Base-by-base conservation (phyloP, 2,888 invertebrate genomes). In the Melanophora roralis region DNA sequence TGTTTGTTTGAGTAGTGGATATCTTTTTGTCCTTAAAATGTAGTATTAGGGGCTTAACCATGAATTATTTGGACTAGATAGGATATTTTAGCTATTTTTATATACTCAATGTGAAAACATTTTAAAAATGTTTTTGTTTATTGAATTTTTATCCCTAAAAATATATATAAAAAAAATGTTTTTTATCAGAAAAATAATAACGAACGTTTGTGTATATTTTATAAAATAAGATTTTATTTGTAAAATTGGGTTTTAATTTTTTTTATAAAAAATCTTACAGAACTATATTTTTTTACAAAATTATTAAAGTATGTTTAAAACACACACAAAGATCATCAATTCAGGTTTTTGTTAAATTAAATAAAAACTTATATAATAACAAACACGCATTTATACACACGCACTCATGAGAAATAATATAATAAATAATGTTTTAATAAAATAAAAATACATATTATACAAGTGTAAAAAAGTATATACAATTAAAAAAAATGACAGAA, bases 241-340 rank as follows among this genome's bases (percentile, higher is more conserved):
- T 51, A 1, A 64, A 49, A 59, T 43, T 75, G 57, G 32, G 55
- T 57, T 21, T 72, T 32, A 55, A 55, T 64, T 43, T 40, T 57
- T 1, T 57, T 78, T 69, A 57, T n/a, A 43, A 40, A 43, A 74
- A 57, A 32, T 34, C 67, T 76, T 80, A 71, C 16, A 34, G 23
- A 69, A 74, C 47, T 62, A 75, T 57, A 36, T 34, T n/a, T 14
- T 79, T 62, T 60, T 79, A 71, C 47, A 23, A 75, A 43, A 72
- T 67, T 75, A 72, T 67, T 76, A 80, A 71, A 64, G 80, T 64
- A 68, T 80, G 80, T 72, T 51, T 68, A 80, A 76, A 80, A 80
- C 49, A 76, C 80, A 80, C 75, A 80, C 76, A 68, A 43, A 80
- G 75, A 80, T 80, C 79, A 80, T 80, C 67, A 80, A 75, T 49